Percentiles rank a stretch among this genome's conserved stretches.
Evolutionary conservation across 1,140 invertebrate species (phyloP).

Genomic region (Drosophila elegans): DNA sequence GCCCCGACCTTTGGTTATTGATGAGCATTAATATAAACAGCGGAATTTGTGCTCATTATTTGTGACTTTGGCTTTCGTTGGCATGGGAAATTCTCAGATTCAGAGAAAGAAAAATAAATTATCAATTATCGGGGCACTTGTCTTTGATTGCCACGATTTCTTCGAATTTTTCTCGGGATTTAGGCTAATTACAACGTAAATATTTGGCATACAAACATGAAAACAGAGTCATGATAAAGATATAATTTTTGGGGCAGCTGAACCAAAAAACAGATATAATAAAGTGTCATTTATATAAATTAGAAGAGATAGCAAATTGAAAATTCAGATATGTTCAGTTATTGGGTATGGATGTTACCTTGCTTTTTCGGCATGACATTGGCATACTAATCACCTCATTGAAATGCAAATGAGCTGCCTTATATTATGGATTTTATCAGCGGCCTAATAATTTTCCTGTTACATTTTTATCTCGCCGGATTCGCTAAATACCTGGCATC

Average conservation of each 20-base stretch:
- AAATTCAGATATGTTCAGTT: constrained; percentile 15
- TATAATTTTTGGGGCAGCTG: background rate
- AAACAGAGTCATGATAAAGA: background rate
- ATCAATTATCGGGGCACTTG: constrained; percentile 48
- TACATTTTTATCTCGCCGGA: constrained; percentile 54
- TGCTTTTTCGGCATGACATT: constrained; percentile 43
- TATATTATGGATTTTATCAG: constrained; percentile 69
- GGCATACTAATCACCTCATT: constrained; percentile 76
- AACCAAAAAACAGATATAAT: constrained; percentile 1
- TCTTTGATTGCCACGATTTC: constrained; percentile 15
- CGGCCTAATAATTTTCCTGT: constrained; percentile 69
- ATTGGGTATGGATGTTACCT: constrained; percentile 15
- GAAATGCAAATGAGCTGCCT: constrained; percentile 74
- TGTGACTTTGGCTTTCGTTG: constrained; percentile 55
- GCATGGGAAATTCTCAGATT: constrained; percentile 41
- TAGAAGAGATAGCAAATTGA: background rate
- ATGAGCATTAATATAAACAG: constrained; percentile 66
- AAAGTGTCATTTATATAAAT: background rate
- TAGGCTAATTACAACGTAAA: constrained; percentile 15
- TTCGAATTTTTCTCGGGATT: background rate
- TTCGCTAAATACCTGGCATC: constrained; percentile 56
- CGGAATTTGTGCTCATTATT: constrained; percentile 63
- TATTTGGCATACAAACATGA: background rate
- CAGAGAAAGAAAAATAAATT: constrained; percentile 23
- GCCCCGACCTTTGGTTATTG: constrained; percentile 33